Percentiles rank a stretch among this genome's conserved stretches.
phyloP scores from a whole-genome alignment of 2,113 vertebrate species.

The Psittacara wagleri region DNA sequence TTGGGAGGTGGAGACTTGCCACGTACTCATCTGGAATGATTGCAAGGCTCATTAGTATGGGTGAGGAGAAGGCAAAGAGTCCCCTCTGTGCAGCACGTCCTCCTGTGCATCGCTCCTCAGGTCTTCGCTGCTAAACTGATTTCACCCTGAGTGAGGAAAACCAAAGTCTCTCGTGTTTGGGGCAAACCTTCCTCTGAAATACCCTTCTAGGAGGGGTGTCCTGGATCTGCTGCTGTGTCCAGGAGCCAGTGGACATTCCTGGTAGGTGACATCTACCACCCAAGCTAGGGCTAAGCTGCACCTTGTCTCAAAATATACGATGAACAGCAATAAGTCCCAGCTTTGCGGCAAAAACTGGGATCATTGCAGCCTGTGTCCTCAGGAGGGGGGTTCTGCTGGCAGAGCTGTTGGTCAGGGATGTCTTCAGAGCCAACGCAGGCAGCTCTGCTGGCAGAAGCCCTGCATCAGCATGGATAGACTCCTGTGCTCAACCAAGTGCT shows the following conservation, averaged over 20 bases:
- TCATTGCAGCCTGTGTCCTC: rapidly evolving
- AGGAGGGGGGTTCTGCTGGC: neutral
- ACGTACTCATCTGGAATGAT: conserved; percentile 91
- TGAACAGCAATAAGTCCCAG: rapidly evolving
- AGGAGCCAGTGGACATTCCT: rapidly evolving
- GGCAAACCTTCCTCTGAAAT: neutral
- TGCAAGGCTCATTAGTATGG: neutral
- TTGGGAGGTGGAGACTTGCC: conserved; percentile 95
- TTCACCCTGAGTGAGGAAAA: neutral
- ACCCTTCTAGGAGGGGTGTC: neutral
- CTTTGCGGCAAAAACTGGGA: rapidly evolving
- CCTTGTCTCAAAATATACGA: neutral
- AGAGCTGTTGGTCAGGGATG: neutral
- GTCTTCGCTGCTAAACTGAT: neutral
- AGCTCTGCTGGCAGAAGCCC: neutral
- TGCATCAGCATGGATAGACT: rapidly evolving
- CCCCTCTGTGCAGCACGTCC: neutral
- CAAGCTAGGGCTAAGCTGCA: neutral
- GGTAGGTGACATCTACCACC: neutral
- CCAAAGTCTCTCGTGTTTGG: too few species aligned
- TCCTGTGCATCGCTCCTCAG: neutral
- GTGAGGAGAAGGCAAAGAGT: rapidly evolving
- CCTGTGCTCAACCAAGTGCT: rapidly evolving
- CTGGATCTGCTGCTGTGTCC: neutral
- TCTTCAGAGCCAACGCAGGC: neutral